A percentile compares a stretch with the other conserved stretches of the same genome.
phyloP scores from a whole-genome alignment of 2,888 invertebrate species.

The Perizoma flavofasciatum region DNA sequence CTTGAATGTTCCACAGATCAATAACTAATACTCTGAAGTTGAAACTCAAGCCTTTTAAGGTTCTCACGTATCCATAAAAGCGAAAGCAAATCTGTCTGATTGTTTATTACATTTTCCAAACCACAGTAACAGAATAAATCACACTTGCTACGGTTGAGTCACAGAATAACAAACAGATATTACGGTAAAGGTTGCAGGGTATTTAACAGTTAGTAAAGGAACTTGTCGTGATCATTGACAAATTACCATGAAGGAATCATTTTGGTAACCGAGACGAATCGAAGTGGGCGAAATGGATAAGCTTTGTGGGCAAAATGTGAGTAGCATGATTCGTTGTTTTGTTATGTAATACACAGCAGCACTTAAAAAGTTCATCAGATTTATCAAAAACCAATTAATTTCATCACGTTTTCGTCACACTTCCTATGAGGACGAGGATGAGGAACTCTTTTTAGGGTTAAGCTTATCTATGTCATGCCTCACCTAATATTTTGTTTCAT shows the following conservation, averaged over 20 bases:
- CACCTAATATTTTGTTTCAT: no score
- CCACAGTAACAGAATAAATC: not conserved
- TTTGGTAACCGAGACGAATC: conserved; percentile 33
- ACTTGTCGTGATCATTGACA: no score
- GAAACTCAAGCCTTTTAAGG: not conserved
- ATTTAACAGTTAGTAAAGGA: conserved; percentile 7
- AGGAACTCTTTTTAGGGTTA: no score
- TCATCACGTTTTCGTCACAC: no score
- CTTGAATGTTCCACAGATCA: no score
- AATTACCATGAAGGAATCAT: conserved; percentile 29
- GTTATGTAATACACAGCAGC: not conserved
- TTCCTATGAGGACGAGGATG: no score
- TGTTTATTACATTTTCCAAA: conserved; percentile 15
- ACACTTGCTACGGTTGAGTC: not conserved
- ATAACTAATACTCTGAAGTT: no score
- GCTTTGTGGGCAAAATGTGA: conserved; percentile 28
- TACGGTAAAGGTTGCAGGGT: conserved; percentile 3
- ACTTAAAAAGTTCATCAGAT: not conserved
- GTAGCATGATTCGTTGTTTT: conserved; percentile 1
- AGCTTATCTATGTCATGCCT: no score
- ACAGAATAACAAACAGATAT: conserved; percentile 6
- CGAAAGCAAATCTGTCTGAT: conserved; percentile 21
- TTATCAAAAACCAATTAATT: no score
- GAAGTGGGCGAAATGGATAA: conserved; percentile 18
- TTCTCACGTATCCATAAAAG: conserved; percentile 16